phyloP scores from a whole-genome alignment of 2,888 invertebrate genomes.

The Thalpophila matura region DNA sequence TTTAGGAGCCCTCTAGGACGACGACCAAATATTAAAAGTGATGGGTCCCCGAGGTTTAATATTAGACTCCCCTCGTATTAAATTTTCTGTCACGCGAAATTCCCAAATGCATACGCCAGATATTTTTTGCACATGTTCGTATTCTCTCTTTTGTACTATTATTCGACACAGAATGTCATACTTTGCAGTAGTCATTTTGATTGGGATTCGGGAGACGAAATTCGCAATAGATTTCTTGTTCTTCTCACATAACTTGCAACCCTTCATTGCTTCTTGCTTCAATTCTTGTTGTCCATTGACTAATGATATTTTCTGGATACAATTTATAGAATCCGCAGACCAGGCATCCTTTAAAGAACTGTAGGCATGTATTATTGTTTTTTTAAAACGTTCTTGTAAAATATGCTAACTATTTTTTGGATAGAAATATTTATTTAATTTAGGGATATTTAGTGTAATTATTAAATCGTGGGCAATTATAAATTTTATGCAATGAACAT shows the following conservation, averaged over 20 bases:
- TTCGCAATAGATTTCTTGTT: slow-evolving; percentile 58
- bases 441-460: too few species aligned
- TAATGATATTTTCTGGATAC: slow-evolving; percentile 12
- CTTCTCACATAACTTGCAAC: slow-evolving; percentile 46
- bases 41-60: slow-evolving; percentile 90
- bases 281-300: slow-evolving; percentile 24
- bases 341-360: neutral
- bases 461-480: too few species aligned
- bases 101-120: slow-evolving; percentile 90
- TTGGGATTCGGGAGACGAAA: slow-evolving; percentile 74
- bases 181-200: slow-evolving; percentile 74
- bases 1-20: slow-evolving; percentile 89
- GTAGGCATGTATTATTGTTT: neutral
- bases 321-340: slow-evolving; percentile 18
- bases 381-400: too few species aligned
- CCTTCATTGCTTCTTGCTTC: slow-evolving; percentile 35
- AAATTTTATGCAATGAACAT: too few species aligned
- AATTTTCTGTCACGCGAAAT: slow-evolving; percentile 90
- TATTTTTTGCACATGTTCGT: slow-evolving; percentile 91
- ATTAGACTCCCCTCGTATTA: slow-evolving; percentile 90
- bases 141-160: slow-evolving; percentile 84
- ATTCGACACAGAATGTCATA: slow-evolving; percentile 90
- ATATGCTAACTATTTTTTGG: too few species aligned
- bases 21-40: slow-evolving; percentile 90
- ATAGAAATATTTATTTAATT: neutral